Base-by-base conservation (phyloP, 1,140 invertebrate genomes). In the Meloidogyne exigua region DNA sequence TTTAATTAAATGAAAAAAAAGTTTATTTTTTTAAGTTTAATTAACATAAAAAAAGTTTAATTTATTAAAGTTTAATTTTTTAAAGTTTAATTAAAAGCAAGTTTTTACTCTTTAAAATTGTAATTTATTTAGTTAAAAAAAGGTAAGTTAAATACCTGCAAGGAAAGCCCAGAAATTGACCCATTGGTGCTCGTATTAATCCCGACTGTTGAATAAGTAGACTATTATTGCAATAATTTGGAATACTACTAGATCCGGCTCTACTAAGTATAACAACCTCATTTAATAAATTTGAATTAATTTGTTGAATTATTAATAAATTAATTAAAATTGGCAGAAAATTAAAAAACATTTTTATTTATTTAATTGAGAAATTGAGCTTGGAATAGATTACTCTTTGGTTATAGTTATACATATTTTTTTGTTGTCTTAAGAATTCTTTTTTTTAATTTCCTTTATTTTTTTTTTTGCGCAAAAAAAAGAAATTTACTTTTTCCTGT, bases 161-260 rank as follows among this genome's bases (percentile, higher is more conserved):
- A 26, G 84, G 78, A 72, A 78, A 86, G 2, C 85, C 85, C 0
- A 86, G 49, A 77, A 86, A 86, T 68, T 86, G 85, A 4, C 85
- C 85, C 39, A 86, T 70, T 5, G 85, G 73, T 12, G 84, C 74
- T 63, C 75, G 71, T 21, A 73, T 63, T 2, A 86, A 73, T 7
- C 83, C 85, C 13, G 76, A 75, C 66, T 80, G 76, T 42, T 68
- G 63, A 15, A 79, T 65, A 72, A 85, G 13, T 11, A 76, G 69
- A 49, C 68, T 84, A 26, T 80, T 72, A 71, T 85, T 85, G 68
- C 84, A 85, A 62, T 81, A 85, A 57, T 85, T 85, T 7, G 81
- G 84, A 39, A 78, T 25, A 57, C 66, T 72, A 26, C 66, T 72
- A 26, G 49, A 36, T 32, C 76, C 82, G 9, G 85, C 57, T 57